Conservation (phyloP, 2,888 invertebrate species). For the Xestia sexstrigata region DNA sequence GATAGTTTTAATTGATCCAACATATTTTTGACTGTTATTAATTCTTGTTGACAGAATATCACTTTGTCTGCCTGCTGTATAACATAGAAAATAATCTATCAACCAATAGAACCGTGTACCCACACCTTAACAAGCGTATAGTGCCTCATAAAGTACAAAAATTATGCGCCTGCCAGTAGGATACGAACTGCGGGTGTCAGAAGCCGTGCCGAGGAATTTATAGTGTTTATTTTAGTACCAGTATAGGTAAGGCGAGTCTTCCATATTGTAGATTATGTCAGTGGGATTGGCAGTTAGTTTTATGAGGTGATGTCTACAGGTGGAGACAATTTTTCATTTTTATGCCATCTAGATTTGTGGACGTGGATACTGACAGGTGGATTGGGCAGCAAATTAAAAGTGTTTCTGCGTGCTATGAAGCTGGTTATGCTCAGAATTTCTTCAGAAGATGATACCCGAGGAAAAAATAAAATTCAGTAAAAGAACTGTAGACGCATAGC, state of each 20-base stretch:
- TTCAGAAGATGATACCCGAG: too few species aligned
- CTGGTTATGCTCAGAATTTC: neutral
- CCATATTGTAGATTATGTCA: slow-evolving; percentile 45
- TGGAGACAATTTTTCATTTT: slow-evolving; percentile 6
- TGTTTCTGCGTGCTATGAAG: neutral
- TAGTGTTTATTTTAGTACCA: slow-evolving; percentile 45
- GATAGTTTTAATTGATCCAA: too few species aligned
- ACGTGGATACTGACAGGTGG: neutral
- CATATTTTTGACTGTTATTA: too few species aligned
- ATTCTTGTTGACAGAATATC: too few species aligned
- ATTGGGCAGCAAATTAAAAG: neutral
- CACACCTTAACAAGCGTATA: slow-evolving; percentile 25
- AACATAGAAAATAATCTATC: neutral
- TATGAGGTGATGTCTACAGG: neutral
- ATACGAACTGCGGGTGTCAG: slow-evolving; percentile 51
- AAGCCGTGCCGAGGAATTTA: slow-evolving; percentile 36
- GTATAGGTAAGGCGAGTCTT: slow-evolving; percentile 14
- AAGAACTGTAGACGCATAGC: neutral
- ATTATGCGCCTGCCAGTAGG: slow-evolving; percentile 57
- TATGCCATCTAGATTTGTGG: neutral
- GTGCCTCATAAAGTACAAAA: slow-evolving; percentile 63
- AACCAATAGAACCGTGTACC: slow-evolving; percentile 20
- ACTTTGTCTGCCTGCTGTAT: too few species aligned
- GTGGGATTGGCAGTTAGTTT: slow-evolving; percentile 27
- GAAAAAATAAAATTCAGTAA: neutral